Conservation (phyloP, 2,113 vertebrate species). For the Saiga tatarica region DNA sequence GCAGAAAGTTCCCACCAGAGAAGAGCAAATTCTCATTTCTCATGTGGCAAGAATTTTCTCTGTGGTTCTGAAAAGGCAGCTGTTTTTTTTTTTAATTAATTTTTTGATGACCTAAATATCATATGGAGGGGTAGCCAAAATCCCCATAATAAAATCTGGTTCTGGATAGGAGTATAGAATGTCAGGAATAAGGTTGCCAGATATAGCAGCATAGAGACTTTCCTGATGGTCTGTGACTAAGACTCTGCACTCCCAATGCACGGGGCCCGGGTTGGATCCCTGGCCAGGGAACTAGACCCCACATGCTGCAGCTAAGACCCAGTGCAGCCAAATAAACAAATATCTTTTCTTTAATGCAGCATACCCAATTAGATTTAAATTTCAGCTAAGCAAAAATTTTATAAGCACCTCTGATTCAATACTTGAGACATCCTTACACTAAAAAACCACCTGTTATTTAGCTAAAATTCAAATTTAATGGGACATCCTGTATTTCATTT, state of each 20-base stretch:
- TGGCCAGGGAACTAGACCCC: background rate
- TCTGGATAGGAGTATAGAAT: background rate
- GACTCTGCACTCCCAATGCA: fast-evolving
- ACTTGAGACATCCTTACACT: background rate
- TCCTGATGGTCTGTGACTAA: background rate
- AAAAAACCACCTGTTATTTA: background rate
- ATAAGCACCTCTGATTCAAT: background rate
- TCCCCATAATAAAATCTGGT: background rate
- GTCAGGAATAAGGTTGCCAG: background rate
- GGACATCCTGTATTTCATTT: background rate
- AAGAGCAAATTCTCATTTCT: background rate
- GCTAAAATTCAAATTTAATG: background rate
- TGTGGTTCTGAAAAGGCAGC: background rate
- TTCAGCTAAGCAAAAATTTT: background rate
- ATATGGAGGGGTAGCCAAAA: background rate
- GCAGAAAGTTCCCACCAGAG: background rate
- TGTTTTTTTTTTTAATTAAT: background rate
- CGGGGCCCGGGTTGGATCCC: background rate
- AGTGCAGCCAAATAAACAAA: background rate
- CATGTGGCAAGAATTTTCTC: background rate
- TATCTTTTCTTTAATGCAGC: background rate
- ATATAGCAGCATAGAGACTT: background rate
- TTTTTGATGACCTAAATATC: background rate
- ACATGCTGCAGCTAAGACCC: background rate
- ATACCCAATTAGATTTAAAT: background rate